Evolutionary conservation across 2,797 vertebrate species (phyloP), one percentile per base, ranked within the genome.

Genomic region (Poeciliopsis infans): DNA sequence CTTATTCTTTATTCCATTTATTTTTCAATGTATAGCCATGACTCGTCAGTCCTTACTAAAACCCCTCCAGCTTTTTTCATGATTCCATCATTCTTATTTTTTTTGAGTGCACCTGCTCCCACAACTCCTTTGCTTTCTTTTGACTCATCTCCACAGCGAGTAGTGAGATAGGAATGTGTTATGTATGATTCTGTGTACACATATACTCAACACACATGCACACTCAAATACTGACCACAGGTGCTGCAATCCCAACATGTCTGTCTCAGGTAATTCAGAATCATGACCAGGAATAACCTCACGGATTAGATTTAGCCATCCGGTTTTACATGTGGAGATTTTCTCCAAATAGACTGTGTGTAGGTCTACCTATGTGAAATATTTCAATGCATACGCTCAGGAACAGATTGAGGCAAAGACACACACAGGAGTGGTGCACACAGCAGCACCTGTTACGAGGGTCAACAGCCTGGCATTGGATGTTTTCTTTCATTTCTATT

Each of bases 91-190:
- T 74, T 76, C 80, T 80, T 84, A 84, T 57, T 20, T 84, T 89
- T 86, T 33, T 69, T 86, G 69, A 76, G 49, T 88, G 80, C 91
- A 93, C 88, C 92, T 93, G 86, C 86, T 90, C 88, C 91, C 82
- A 72, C 75, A 83, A 81, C 75, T 85, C 81, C 75, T 41, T 81
- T 53, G 76, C 79, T 53, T 23, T 25, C 5, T 47, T 23, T 53
- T 53, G 49, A 53, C 83, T 86, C 78, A 81, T 90, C 84, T 89
- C 85, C 85, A 86, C 86, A 74, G 84, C 76, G 80, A 87, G 39
- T 39, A 72, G 75, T 76, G 83, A 76, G 83, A 91, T 91, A 90
- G 90, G 91, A 93, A 90, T 90, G 83, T 87, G 83, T 91, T 90
- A 83, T 92, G 83, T 78, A 88, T 89, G 89, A 90, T 88, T 87